Conservation (phyloP, 30 jellyfish, hydroid and myxozoan genomes). For the Pseudorhiza aurosa region DNA sequence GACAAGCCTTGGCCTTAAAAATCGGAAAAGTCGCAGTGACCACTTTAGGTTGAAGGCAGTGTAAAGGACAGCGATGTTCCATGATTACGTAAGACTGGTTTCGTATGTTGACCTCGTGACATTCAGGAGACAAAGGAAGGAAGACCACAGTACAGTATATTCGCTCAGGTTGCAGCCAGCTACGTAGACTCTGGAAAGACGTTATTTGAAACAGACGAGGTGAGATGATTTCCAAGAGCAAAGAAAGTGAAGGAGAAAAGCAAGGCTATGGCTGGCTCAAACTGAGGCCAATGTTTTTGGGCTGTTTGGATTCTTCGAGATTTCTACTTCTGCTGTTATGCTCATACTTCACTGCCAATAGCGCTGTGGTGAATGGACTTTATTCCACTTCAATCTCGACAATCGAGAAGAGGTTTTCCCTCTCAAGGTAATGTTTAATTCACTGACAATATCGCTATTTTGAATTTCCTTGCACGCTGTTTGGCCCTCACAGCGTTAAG, state of each 20-base stretch:
- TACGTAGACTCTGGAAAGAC: not conserved
- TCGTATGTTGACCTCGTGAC: conserved; percentile 20
- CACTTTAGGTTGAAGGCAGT: no score
- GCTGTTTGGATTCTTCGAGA: not conserved
- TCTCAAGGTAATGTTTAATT: conserved; percentile 62
- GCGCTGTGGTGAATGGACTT: conserved; percentile 44
- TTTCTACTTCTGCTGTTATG: conserved; percentile 20
- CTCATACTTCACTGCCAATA: conserved; percentile 29
- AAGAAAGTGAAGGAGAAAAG: not conserved
- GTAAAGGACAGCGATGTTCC: no score
- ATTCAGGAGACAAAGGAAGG: not conserved
- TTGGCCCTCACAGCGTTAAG: no score
- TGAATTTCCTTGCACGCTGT: no score
- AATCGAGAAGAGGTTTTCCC: conserved; percentile 41
- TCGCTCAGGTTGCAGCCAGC: not conserved
- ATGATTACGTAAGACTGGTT: no score
- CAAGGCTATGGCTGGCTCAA: conserved; percentile 52
- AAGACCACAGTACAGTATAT: no score
- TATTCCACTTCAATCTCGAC: conserved; percentile 56
- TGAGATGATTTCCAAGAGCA: not conserved
- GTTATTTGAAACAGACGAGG: not conserved
- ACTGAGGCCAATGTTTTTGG: conserved; percentile 21
- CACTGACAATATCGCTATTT: no score
- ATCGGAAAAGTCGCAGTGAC: no score
- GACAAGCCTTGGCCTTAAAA: no score